Conservation (phyloP, 2,113 vertebrate genomes). For the Suricata suricatta region DNA sequence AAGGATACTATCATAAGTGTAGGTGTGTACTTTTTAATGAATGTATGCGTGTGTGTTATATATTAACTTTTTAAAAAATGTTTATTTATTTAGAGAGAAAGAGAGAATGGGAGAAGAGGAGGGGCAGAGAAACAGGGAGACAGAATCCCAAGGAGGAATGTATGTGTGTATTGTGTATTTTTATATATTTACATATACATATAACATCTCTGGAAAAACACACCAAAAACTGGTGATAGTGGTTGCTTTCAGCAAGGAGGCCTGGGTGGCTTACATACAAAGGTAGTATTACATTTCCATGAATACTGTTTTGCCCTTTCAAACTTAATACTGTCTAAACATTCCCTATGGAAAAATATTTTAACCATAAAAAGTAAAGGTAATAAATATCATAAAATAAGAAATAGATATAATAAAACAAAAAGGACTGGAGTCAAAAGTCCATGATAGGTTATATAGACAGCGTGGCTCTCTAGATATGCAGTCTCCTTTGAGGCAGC, state of each 20-base stretch:
- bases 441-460: background rate
- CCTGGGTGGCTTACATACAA: background rate
- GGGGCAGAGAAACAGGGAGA: no score
- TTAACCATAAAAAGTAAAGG: background rate
- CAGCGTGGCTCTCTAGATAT: background rate
- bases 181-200: background rate
- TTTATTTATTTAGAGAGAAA: no score
- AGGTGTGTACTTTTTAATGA: background rate
- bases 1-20: background rate
- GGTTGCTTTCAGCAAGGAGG: background rate
- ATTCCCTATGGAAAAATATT: background rate
- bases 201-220: background rate
- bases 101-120: no score
- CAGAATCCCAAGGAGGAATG: background rate
- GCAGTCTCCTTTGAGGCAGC: background rate
- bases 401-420: background rate
- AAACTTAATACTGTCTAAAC: background rate
- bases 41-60: background rate
- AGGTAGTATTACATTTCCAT: background rate
- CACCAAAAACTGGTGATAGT: background rate
- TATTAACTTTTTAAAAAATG: background rate
- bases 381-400: conserved; percentile 17
- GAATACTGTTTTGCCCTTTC: background rate
- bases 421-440: background rate
- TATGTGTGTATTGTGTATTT: background rate